Evolutionary conservation across 2,797 vertebrate genomes (phyloP), one percentile per base, ranked within the genome.

Genomic region (Sebastes cheni): DNA sequence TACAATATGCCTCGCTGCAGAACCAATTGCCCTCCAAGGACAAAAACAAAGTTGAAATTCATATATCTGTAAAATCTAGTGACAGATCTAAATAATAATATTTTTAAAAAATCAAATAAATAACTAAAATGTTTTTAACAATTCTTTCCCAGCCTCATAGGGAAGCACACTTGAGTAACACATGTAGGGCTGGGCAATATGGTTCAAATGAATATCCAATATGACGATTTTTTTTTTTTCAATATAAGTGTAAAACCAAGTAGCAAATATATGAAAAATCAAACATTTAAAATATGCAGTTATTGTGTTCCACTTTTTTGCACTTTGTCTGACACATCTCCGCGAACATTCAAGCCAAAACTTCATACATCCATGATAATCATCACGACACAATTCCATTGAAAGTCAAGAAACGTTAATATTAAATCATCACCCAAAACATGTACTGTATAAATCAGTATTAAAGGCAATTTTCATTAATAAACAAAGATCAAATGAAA

Each of bases 71-170:
- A 1, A 22, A 36, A 36, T 64, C 30, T 58, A 10, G 22, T 59
- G 30, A 75, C 22, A 18, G 54, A 50, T n/a, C 1, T 58, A 22
- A 1, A 4, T 2, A 46, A 27, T 16, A 27, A 46, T 6, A 2
- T 20, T 27, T n/a, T 2, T 0, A 32, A 18, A 42, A 34, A 50
- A 32, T 5, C 4, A 13, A 30, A 64, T 23, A 4, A 29, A 36
- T 29, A 30, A 30, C 27, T 54, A 11, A 54, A 54, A 54, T 54
- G 50, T 54, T 22, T 54, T n/a, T 54, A 0, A 18, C 18, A n/a
- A 0, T 54, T 54, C 0, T 22, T 42, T 42, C 39, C 39, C 32
- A 46, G 20, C 13, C 1, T 0, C n/a, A 9, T 14, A 42, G 12
- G 14, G 1, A 32, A n/a, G 4, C 23, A 67, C 9, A 10, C 23